phyloP scores from a whole-genome alignment of 2,888 invertebrate genomes.

The Steinernema scapterisci region DNA sequence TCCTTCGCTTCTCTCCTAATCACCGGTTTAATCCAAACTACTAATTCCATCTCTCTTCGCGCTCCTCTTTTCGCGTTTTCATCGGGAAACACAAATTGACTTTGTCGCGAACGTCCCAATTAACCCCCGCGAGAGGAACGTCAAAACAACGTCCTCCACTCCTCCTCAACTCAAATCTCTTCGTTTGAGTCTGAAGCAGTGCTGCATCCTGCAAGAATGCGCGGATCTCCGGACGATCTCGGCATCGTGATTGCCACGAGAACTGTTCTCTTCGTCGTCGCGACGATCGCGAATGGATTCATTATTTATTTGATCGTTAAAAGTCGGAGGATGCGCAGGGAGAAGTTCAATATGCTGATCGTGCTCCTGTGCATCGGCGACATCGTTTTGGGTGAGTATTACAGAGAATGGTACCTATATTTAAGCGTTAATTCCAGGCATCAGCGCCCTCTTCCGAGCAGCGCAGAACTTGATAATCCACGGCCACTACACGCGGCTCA shows the following conservation, averaged over 20 bases:
- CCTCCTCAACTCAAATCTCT: too few species aligned
- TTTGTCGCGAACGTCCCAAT: too few species aligned
- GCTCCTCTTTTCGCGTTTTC: too few species aligned
- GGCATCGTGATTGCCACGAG: not conserved
- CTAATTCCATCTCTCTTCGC: too few species aligned
- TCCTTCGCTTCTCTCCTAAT: too few species aligned
- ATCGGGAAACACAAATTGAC: too few species aligned
- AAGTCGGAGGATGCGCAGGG: slow-evolving; percentile 12
- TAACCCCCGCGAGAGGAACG: too few species aligned
- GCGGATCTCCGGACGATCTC: not conserved
- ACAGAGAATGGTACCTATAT: too few species aligned
- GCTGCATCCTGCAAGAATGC: not conserved
- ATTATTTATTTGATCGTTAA: not conserved
- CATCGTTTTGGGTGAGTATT: slow-evolving; percentile 20
- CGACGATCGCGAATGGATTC: slow-evolving; percentile 11
- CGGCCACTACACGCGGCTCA: not conserved
- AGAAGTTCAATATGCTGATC: slow-evolving; percentile 4
- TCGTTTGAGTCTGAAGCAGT: too few species aligned
- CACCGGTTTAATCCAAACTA: too few species aligned
- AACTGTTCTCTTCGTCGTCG: not conserved
- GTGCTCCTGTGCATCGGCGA: slow-evolving; percentile 1
- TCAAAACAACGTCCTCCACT: too few species aligned
- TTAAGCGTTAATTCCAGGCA: not conserved
- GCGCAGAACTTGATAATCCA: not conserved
- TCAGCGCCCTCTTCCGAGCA: not conserved